phyloP scores from a whole-genome alignment of 2,113 vertebrate genomes.

The Nipponia nippon region DNA sequence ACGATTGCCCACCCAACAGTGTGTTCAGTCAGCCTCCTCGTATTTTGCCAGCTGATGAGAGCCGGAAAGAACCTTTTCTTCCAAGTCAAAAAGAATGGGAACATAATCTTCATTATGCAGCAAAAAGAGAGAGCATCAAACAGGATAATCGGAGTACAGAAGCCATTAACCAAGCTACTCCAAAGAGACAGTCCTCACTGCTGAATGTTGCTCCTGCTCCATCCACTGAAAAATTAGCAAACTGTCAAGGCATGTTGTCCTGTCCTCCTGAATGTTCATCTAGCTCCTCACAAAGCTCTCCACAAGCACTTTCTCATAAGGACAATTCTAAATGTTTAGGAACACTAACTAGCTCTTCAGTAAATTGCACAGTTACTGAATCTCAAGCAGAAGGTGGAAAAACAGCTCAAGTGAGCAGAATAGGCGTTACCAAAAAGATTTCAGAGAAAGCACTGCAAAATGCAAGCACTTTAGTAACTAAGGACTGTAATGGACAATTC shows the following conservation, averaged over 20 bases:
- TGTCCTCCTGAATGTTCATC: neutral
- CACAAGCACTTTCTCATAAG: neutral
- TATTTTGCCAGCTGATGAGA: slow-evolving; percentile 5
- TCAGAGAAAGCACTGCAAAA: slow-evolving; percentile 23
- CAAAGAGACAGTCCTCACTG: neutral
- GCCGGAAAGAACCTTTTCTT: neutral
- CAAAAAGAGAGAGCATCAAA: neutral
- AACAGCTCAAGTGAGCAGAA: neutral
- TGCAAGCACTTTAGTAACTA: neutral
- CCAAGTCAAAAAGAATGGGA: slow-evolving; percentile 25
- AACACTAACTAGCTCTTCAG: neutral
- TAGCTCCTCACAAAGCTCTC: neutral
- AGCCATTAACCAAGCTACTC: neutral
- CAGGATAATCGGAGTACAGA: neutral
- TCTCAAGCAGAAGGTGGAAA: neutral
- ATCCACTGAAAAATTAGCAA: neutral
- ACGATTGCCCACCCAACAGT: neutral
- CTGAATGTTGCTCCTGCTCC: neutral
- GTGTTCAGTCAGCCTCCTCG: neutral
- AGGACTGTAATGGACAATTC: neutral
- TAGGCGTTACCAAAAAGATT: neutral
- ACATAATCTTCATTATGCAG: neutral
- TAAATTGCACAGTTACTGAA: neutral
- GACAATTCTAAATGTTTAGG: neutral
- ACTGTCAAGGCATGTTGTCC: neutral